Conservation (phyloP, 2,113 vertebrate species). For the Piprites chloris region DNA sequence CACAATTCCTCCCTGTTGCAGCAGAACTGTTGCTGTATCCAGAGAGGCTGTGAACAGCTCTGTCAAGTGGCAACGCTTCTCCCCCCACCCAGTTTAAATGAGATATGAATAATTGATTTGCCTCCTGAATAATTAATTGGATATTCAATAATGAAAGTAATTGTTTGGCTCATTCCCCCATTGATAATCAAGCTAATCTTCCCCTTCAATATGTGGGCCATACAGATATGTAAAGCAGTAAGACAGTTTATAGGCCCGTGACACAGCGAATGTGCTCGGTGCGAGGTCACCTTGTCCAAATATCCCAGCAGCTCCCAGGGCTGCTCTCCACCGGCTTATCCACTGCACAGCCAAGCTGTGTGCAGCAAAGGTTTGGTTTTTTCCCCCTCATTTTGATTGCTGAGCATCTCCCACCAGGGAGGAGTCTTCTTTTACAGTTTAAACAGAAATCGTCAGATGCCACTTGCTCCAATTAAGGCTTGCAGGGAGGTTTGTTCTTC, state of each 20-base stretch:
- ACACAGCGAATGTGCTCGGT: conserved; percentile 42
- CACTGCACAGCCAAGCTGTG: neutral
- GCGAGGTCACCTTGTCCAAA: conserved; percentile 75
- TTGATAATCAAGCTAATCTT: conserved; percentile 74
- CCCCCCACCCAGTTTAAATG: conserved; percentile 72
- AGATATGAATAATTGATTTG: conserved; percentile 84
- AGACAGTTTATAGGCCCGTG: conserved; percentile 32
- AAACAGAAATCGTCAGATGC: conserved; percentile 19
- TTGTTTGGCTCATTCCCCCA: conserved; percentile 79
- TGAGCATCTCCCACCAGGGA: conserved; percentile 20
- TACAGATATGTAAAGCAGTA: conserved; percentile 45
- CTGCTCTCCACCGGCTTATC: neutral
- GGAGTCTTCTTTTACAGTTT: conserved; percentile 10
- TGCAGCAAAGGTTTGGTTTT: neutral
- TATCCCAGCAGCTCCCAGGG: conserved; percentile 20
- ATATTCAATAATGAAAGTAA: conserved; percentile 86
- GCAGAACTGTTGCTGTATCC: neutral
- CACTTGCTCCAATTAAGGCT: conserved; percentile 52
- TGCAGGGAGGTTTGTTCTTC: conserved; percentile 8
- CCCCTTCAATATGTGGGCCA: conserved; percentile 42
- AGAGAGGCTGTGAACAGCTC: conserved; percentile 53
- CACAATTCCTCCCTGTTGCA: neutral
- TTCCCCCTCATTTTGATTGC: neutral
- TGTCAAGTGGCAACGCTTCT: conserved; percentile 70
- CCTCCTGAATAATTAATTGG: conserved; percentile 83